Evolutionary conservation across 2,113 vertebrate species (phyloP).

Genomic region (Tupaia chinensis): DNA sequence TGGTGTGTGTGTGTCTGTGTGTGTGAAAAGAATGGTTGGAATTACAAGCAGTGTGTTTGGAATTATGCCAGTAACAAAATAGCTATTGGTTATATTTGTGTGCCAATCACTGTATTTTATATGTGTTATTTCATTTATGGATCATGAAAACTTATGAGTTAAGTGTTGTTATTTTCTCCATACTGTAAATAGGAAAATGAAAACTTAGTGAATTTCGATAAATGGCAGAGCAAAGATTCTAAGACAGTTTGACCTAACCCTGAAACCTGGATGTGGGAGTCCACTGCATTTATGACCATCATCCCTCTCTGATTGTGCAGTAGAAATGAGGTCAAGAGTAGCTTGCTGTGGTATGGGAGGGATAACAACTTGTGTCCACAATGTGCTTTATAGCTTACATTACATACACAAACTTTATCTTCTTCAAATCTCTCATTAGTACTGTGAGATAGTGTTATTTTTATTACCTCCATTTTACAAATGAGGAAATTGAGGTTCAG

Average conservation of each 20-base stretch:
- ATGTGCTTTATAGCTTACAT: not conserved
- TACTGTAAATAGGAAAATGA: not conserved
- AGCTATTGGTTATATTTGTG: not conserved
- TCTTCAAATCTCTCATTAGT: not conserved
- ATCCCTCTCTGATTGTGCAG: rapidly evolving
- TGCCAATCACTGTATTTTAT: not conserved
- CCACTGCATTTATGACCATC: not conserved
- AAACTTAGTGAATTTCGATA: not conserved
- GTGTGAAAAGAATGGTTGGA: not conserved
- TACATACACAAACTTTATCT: not conserved
- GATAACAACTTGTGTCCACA: not conserved
- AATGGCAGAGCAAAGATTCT: not conserved
- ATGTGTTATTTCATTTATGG: not conserved
- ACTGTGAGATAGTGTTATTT: not conserved
- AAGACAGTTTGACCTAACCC: not conserved
- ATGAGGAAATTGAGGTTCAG: not conserved
- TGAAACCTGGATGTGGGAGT: not conserved
- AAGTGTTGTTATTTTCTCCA: not conserved
- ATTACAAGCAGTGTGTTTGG: not conserved
- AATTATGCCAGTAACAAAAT: not conserved
- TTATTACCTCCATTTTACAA: not conserved
- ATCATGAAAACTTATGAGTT: not conserved
- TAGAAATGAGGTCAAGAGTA: not conserved
- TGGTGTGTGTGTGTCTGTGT: not conserved
- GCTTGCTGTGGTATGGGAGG: no score